These are phyloP conservation scores for Tetramorium parvispinum DNA, from an alignment of 1,140 invertebrate species.

Conservation along the genomic window DNA sequence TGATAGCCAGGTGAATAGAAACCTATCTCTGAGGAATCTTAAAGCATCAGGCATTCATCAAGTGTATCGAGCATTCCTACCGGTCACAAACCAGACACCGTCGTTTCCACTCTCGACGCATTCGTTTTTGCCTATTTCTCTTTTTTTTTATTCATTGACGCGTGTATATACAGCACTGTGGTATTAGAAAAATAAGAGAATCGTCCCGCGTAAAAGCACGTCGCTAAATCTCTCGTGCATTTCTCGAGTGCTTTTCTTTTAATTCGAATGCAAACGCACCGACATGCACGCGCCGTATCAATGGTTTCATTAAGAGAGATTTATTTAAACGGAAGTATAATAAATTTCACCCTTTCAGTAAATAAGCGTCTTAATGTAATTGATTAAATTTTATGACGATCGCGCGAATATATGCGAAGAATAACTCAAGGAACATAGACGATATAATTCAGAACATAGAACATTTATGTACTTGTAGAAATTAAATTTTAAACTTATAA, in stretches of 20 bases:
- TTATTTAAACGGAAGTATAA: neutral
- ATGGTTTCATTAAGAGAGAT: constrained; percentile 7
- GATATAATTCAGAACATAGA: neutral
- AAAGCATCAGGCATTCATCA: constrained; percentile 75
- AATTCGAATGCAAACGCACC: constrained; percentile 16
- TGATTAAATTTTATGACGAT: neutral
- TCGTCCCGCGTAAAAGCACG: neutral
- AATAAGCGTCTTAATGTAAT: neutral
- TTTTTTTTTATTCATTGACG: neutral
- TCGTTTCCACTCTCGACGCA: constrained; percentile 8
- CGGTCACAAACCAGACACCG: constrained; percentile 55
- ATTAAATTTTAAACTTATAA: neutral
- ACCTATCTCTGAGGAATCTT: constrained; percentile 60
- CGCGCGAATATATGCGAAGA: neutral
- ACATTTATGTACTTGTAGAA: neutral
- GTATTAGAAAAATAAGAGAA: neutral
- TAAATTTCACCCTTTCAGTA: neutral
- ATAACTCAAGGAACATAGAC: neutral
- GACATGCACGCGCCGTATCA: constrained; percentile 3
- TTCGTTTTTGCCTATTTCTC: neutral
- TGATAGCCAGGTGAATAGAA: constrained; percentile 55
- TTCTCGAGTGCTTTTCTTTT: neutral
- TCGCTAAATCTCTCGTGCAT: neutral
- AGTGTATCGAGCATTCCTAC: constrained; percentile 51
- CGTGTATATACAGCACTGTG: no score